A percentile compares a stretch with the other conserved stretches of the same genome.
Conservation (phyloP, 2,113 vertebrate species). For the Cervus canadensis region DNA sequence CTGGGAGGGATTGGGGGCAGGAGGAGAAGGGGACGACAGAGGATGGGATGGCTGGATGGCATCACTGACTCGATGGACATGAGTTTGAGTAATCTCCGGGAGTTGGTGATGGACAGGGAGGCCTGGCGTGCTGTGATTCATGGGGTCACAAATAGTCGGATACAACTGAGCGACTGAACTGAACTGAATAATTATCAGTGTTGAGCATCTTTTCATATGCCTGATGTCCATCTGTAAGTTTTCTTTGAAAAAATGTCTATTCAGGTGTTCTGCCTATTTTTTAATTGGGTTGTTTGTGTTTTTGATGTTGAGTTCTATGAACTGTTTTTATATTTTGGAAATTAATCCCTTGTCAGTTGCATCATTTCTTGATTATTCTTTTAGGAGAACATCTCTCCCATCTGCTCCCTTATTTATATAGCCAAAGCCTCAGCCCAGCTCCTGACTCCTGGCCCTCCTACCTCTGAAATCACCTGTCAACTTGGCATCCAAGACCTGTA, state of each 20-base stretch:
- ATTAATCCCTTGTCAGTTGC: background rate
- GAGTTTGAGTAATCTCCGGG: no score
- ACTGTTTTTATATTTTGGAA: background rate
- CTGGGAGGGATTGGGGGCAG: no score
- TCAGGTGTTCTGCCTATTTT: background rate
- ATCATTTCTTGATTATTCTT: background rate
- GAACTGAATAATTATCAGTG: background rate
- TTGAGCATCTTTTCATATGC: background rate
- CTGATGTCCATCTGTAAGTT: background rate
- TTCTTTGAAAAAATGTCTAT: background rate
- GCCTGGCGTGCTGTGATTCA: no score
- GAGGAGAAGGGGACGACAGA: no score
- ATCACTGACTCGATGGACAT: no score
- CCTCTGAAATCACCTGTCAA: background rate
- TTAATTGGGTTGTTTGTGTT: background rate
- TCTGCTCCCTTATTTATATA: background rate
- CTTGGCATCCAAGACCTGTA: background rate
- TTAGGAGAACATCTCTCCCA: background rate
- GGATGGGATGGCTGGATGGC: no score
- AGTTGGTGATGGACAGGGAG: no score
- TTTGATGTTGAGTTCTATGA: background rate
- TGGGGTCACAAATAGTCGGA: no score
- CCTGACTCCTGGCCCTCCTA: background rate
- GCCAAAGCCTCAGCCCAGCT: background rate
- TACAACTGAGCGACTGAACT: no score